These are phyloP conservation scores for Liparis tanakae DNA, from an alignment of 2,797 vertebrate genomes.

Conservation along the genomic window DNA sequence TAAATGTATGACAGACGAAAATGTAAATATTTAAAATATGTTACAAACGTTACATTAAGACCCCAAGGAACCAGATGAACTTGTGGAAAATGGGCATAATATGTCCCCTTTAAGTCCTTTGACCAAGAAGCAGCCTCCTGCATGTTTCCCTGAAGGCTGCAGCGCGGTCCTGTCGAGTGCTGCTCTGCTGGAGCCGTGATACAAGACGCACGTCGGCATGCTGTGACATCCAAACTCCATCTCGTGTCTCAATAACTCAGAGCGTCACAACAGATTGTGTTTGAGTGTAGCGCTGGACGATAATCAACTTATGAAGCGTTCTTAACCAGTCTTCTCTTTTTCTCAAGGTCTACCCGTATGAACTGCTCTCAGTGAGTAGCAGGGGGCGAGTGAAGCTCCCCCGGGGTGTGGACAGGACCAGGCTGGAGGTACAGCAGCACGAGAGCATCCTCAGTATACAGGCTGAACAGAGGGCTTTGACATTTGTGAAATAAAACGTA, in stretches of 20 bases:
- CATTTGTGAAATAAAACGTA: background rate
- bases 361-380: slow-evolving; percentile 90
- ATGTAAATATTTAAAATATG: too few species aligned
- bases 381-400: slow-evolving; percentile 91
- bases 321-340: slow-evolving; percentile 18
- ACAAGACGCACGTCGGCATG: slow-evolving; percentile 9
- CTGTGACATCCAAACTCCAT: background rate
- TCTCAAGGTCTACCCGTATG: slow-evolving; percentile 92
- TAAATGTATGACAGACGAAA: too few species aligned
- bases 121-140: background rate
- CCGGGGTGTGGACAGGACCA: slow-evolving; percentile 93
- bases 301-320: background rate
- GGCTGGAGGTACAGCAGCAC: slow-evolving; percentile 90
- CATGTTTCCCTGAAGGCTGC: background rate
- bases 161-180: background rate
- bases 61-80: too few species aligned
- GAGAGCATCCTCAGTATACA: background rate
- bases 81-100: too few species aligned
- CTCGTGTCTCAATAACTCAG: background rate
- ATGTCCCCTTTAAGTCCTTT: too few species aligned
- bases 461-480: background rate
- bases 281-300: background rate
- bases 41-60: too few species aligned
- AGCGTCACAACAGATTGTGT: background rate
- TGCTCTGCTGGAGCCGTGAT: background rate